Evolutionary conservation across 2,113 vertebrate genomes (phyloP), one percentile per base, ranked within the genome.

Genomic region (Cricetomys ansorgei): DNA sequence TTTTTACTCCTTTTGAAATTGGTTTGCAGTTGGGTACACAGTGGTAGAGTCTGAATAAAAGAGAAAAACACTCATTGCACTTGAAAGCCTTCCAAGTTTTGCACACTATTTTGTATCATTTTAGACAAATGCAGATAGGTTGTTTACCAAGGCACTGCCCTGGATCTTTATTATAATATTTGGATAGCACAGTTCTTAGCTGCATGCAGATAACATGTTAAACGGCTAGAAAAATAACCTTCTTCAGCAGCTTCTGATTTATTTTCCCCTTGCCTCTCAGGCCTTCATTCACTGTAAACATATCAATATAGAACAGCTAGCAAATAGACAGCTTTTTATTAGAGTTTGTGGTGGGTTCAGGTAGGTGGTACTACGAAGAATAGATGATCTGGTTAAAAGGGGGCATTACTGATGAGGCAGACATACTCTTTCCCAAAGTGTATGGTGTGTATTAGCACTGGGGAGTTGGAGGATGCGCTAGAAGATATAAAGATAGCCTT

Each of bases 301-400:
- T 96, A 98, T 97, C 94, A 97, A 95, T 98, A 95, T 43, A 96
- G 97, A 97, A 86, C 65, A 96, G 96, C 95, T 92, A 94, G 84
- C 55, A 98, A 98, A 97, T 62, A 96, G 98, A 96, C 72, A 88
- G 76, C 93, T 62, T 89, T 97, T 97, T 97, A 91, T 97, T 96
- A 91, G 85, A 92, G 57, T 91, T 45, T 7, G 69, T 0, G 34
- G 94, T 93, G 0, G 0, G 81, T 96, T 94, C 83, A 59, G 50
- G 0, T 92, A 83, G 92, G 92, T 55, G 34, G 95, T 50, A 53
- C 89, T 7, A 94, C 59, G 83, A 70, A 89, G 76, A 81, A 91
- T 59, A 81, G 84, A 89, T 98, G 94, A 94, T 94, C 25, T 45
- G 62, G 93, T 91, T 96, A 65, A 55, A 94, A 48, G 50, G 62